Percentiles rank a stretch among this genome's conserved stretches.
These are phyloP conservation scores for Sarcophaga variegata DNA, from an alignment of 2,888 invertebrate species.

Conservation along the genomic window DNA sequence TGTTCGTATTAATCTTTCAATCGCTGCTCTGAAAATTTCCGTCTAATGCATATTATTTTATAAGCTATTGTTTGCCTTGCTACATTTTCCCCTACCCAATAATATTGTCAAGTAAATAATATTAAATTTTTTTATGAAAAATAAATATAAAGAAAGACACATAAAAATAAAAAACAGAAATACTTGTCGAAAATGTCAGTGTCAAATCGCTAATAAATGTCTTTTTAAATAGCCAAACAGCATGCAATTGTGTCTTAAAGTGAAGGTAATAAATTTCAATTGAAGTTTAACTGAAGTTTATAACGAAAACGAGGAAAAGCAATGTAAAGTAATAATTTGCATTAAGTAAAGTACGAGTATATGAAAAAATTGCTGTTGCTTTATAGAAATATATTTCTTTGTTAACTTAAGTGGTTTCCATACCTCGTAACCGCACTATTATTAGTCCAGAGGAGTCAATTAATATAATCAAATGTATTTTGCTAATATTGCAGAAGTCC, in stretches of 20 bases:
- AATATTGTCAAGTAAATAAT: not conserved
- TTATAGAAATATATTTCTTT: too few relatives aligned
- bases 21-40: too few relatives aligned
- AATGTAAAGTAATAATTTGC: not conserved
- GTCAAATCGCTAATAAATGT: slow-evolving; percentile 45
- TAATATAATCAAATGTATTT: too few relatives aligned
- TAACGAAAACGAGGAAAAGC: not conserved
- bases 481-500: too few relatives aligned
- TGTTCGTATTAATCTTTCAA: too few relatives aligned
- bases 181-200: slow-evolving; percentile 55
- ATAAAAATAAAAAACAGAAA: slow-evolving; percentile 24
- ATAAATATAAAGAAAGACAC: not conserved
- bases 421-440: too few relatives aligned
- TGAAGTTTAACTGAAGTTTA: not conserved
- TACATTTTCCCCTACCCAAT: not conserved
- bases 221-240: not conserved
- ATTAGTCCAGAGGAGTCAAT: too few relatives aligned
- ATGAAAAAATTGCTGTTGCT: too few relatives aligned
- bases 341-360: too few relatives aligned
- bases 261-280: not conserved
- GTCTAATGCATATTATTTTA: too few relatives aligned
- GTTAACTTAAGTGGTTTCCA: too few relatives aligned
- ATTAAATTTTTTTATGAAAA: not conserved
- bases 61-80: too few relatives aligned
- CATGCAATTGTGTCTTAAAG: slow-evolving; percentile 3